phyloP scores from a whole-genome alignment of 2,797 vertebrate genomes.

The Myripristis murdjan region DNA sequence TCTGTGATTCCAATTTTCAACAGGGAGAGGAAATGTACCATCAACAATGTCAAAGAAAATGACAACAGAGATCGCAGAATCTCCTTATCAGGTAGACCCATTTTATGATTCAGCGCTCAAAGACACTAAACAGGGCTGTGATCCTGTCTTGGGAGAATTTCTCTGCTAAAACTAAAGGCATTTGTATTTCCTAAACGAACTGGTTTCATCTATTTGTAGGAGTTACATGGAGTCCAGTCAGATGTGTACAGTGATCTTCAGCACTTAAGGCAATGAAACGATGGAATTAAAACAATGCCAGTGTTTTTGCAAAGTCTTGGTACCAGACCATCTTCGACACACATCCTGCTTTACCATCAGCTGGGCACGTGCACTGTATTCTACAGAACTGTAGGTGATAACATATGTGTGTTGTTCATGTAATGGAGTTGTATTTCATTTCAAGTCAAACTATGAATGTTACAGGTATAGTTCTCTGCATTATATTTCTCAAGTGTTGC shows the following conservation, averaged over 20 bases:
- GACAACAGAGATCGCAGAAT: constrained; percentile 78
- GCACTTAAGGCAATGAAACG: constrained; percentile 80
- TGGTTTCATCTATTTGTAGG: constrained; percentile 69
- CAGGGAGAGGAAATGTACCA: constrained; percentile 72
- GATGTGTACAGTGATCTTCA: constrained; percentile 87
- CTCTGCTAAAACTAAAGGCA: not conserved
- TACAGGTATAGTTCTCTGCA: constrained; percentile 8
- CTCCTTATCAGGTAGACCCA: constrained; percentile 85
- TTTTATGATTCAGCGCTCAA: not conserved
- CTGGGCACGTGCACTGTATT: not conserved
- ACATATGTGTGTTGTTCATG: constrained; percentile 14
- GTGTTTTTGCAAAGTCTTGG: not conserved
- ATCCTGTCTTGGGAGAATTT: not conserved
- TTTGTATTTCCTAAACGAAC: constrained; percentile 15
- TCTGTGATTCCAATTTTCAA: constrained; percentile 3
- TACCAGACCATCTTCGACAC: not conserved
- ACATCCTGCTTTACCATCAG: not conserved
- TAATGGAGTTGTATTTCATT: constrained; percentile 20
- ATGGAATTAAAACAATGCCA: not conserved
- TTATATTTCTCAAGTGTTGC: not conserved
- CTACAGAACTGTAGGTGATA: not conserved
- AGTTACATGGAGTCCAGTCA: constrained; percentile 85
- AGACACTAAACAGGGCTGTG: not conserved
- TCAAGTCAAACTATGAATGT: not conserved
- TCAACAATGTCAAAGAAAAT: constrained; percentile 71